Conservation (phyloP, 1,140 invertebrate species). For the Listronotus oregonensis region DNA sequence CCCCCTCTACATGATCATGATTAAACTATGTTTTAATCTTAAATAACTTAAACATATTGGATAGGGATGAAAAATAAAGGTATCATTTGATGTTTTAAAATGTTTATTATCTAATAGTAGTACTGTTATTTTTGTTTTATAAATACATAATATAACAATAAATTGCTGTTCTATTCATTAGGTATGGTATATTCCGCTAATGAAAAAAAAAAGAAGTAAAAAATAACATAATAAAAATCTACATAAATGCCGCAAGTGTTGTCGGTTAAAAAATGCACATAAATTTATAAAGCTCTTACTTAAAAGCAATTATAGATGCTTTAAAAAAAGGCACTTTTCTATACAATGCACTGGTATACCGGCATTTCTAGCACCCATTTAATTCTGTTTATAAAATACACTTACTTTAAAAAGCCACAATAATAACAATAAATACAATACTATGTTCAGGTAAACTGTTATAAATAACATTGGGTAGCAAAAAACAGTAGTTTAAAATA, state of each 20-base stretch:
- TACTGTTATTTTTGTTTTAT: constrained; percentile 33
- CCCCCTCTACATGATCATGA: no score
- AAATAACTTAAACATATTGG: no score
- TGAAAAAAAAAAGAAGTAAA: constrained; percentile 30
- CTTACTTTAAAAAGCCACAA: constrained; percentile 34
- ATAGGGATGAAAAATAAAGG: no score
- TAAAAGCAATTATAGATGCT: constrained; percentile 28
- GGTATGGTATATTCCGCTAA: constrained; percentile 25
- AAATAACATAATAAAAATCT: constrained; percentile 37
- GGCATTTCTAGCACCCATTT: constrained; percentile 19
- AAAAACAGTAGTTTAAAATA: no score
- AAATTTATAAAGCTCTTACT: constrained; percentile 31
- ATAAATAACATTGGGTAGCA: constrained; percentile 1
- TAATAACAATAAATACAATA: constrained; percentile 39
- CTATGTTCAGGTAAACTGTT: constrained; percentile 37
- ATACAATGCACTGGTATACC: background rate
- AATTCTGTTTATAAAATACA: constrained; percentile 8
- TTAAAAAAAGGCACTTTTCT: constrained; percentile 30
- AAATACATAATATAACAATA: constrained; percentile 35
- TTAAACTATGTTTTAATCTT: no score
- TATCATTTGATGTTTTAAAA: constrained; percentile 8
- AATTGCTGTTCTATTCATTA: constrained; percentile 30
- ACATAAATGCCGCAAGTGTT: constrained; percentile 33
- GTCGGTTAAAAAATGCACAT: constrained; percentile 31
- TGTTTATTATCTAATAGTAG: constrained; percentile 30